Evolutionary conservation across 2,888 invertebrate genomes (phyloP).

Genomic region (Apamea monoglypha): DNA sequence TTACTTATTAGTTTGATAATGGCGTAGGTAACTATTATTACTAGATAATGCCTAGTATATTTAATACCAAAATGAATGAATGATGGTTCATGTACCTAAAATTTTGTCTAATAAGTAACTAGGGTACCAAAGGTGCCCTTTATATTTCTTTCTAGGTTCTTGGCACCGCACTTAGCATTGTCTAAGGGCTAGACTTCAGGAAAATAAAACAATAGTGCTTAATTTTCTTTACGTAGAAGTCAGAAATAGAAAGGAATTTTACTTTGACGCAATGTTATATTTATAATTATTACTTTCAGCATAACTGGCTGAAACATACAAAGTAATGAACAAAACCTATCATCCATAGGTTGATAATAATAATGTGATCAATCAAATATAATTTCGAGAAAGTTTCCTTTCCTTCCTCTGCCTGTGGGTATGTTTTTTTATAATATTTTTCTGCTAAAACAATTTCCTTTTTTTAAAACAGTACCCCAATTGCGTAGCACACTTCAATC

Average conservation of each 20-base stretch:
- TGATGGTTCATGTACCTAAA: background rate
- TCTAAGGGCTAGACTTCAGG: background rate
- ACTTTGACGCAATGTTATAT: background rate
- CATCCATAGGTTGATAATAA: background rate
- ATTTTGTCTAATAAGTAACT: background rate
- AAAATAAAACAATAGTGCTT: background rate
- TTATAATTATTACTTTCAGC: background rate
- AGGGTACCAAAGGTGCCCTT: background rate
- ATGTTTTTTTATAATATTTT: background rate
- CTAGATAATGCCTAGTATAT: background rate
- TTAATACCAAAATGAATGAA: background rate
- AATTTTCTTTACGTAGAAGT: background rate
- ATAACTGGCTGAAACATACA: background rate
- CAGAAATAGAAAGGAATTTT: background rate
- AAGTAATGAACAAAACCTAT: no score
- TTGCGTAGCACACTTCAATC: background rate
- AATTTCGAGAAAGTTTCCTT: background rate
- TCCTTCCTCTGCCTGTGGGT: background rate
- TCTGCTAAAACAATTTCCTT: background rate
- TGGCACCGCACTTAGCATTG: constrained; percentile 8
- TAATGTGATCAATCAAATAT: background rate
- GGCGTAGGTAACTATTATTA: background rate
- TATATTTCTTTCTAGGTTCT: background rate
- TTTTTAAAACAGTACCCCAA: background rate
- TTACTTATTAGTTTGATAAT: background rate